Evolutionary conservation across 2,797 vertebrate genomes (phyloP), one percentile per base, ranked within the genome.

Genomic region (Rhinella marina): DNA sequence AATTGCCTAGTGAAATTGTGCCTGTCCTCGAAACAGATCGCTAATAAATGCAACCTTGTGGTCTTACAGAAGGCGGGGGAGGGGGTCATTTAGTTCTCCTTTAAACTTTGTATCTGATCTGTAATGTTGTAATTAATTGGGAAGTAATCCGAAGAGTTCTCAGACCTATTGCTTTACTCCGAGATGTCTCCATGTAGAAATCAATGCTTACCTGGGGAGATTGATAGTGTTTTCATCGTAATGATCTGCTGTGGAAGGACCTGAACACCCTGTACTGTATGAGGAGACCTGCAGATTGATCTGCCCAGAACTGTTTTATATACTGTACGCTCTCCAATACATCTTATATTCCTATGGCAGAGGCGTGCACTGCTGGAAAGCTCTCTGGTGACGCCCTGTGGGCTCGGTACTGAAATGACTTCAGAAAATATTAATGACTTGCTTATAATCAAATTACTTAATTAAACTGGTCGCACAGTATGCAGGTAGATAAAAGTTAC

Each of bases 71-170:
- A 23, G 17, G 12, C n/a, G 72, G 72, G 11, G 21, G 48, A 7
- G n/a, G 48, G 17, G 61, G 57, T 12, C 19, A 52, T 87, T 78
- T 48, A 41, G 52, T 66, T 88, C 82, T 32, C 48, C 25, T 81
- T n/a, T 66, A 32, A 85, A 62, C 70, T 57, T 82, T 61, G 86
- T 76, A 52, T 82, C 84, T 82, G 52, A 83, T 89, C 50, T 32
- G 73, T 61, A 82, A 82, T 77, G 52, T 70, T 64, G 61, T 75
- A 82, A 68, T 89, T 82, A 85, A 89, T 89, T 78, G 70, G 57
- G n/a, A 76, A 82, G 59, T 89, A 82, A 86, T 79, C n/a, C 70
- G 23, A 23, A 61, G 61, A 52, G 79, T 70, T 70, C 50, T 82
- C 21, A 77, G 79, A 77, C 72, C 84, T 82, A 59, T 86, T 57